phyloP scores from a whole-genome alignment of 1,140 invertebrate genomes.

The Campoletis sonorensis region DNA sequence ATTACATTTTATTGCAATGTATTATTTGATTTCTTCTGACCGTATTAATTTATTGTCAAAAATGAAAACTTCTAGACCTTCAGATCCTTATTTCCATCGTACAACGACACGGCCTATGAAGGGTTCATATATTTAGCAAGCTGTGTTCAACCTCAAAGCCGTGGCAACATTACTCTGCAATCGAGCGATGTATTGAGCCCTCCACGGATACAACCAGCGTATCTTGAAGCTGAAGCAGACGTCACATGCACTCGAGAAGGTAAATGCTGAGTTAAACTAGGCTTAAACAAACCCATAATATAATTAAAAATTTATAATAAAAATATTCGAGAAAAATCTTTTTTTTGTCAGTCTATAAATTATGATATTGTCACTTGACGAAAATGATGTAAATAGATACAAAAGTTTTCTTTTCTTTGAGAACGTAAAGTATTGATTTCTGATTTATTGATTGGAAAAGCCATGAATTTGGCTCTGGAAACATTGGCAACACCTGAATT shows the following conservation, averaged over 20 bases:
- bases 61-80: slow-evolving; percentile 82
- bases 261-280: slow-evolving; percentile 57
- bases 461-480: slow-evolving; percentile 78
- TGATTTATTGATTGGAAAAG: slow-evolving; percentile 65
- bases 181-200: slow-evolving; percentile 78
- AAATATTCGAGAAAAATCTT: too few relatives aligned
- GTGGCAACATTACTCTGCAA: slow-evolving; percentile 79
- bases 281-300: too few relatives aligned
- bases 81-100: slow-evolving; percentile 80
- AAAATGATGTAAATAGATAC: too few relatives aligned
- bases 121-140: slow-evolving; percentile 82
- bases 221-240: slow-evolving; percentile 80
- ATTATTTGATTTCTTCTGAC: too few relatives aligned
- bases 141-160: slow-evolving; percentile 82
- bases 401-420: not conserved
- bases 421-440: not conserved
- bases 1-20: not conserved
- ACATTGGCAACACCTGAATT: slow-evolving; percentile 79
- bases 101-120: slow-evolving; percentile 79
- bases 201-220: slow-evolving; percentile 87
- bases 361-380: too few relatives aligned
- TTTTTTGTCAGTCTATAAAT: too few relatives aligned
- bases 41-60: too few relatives aligned
- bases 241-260: slow-evolving; percentile 80
- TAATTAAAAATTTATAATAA: too few relatives aligned